Base-by-base conservation (phyloP, 2,113 vertebrate genomes). In the Rhodinocichla rosea region DNA sequence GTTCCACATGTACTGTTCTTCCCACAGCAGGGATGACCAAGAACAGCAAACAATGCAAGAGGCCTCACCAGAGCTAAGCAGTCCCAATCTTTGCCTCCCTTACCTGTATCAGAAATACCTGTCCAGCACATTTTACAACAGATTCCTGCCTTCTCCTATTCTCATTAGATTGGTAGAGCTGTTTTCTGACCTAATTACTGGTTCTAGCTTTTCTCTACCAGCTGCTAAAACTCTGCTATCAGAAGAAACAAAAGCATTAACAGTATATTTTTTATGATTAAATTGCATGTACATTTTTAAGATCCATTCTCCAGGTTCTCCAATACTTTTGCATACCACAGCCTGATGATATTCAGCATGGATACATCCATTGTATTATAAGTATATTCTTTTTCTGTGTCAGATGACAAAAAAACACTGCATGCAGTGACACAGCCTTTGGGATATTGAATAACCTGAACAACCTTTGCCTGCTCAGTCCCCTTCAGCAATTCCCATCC, bases 361-460 rank as follows among this genome's bases (percentile, higher is more conserved):
- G 40, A 75, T 9, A 52, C 3, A 2, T 2, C 22, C 4, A 3
- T 0, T 19, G 45, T 5, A 35, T 27, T 40, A 0, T 6, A 75
- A 59, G 15, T 2, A 9, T 8, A 52, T 4, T 50, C 23, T 23
- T 83, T 39, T 59, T 40, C 50, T 60, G 9, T 2, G 2, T 69
- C 45, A 69, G 33, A 69, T 60, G n/a, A 53, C 4, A 7, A 50
- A 50, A 30, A 32, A 79, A 22, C 44, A 42, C 44, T 22, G 40
- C 16, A 44, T 7, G 15, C 26, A 24, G 63, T 2, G 15, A 73
- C 44, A 62, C 15, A 77, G 63, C 16, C 74, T 69, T 49, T 45
- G 37, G n/a, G 33, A 62, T 57, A 59, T 19, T 65, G 20, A 69
- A 85, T 22, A 92, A 60, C 27, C 24, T n/a, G 20, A 90, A 52